phyloP scores from a whole-genome alignment of 2,888 invertebrate species.

The Drosophila borborema region DNA sequence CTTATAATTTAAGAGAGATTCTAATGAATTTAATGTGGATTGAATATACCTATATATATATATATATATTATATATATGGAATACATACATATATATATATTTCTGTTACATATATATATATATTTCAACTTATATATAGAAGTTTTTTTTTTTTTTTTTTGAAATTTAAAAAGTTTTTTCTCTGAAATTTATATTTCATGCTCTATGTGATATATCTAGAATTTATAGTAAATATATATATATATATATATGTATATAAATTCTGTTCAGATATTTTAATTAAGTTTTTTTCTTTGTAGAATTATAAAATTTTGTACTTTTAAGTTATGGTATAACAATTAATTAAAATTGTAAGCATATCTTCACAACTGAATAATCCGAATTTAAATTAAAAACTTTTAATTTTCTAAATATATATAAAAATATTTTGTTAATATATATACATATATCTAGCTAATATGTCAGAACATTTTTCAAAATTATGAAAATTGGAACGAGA shows the following conservation, averaged over 20 bases:
- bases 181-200: background rate
- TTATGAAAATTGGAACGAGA: conserved; percentile 6
- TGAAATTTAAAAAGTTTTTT: background rate
- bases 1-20: background rate
- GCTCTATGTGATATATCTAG: background rate
- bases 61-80: background rate
- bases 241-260: background rate
- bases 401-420: conserved; percentile 5
- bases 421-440: background rate
- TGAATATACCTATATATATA: background rate
- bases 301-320: background rate
- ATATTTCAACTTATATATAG: background rate
- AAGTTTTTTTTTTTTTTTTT: background rate
- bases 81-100: background rate
- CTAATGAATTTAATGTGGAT: no score
- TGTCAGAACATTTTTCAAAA: conserved; percentile 29
- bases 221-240: background rate
- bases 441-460: conserved; percentile 22
- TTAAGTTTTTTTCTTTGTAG: no score
- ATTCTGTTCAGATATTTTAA: background rate
- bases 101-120: no score
- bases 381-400: no score
- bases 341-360: background rate
- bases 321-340: background rate
- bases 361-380: no score